Evolutionary conservation across 2,113 vertebrate species (phyloP).

Genomic region (Lutjanus erythropterus): DNA sequence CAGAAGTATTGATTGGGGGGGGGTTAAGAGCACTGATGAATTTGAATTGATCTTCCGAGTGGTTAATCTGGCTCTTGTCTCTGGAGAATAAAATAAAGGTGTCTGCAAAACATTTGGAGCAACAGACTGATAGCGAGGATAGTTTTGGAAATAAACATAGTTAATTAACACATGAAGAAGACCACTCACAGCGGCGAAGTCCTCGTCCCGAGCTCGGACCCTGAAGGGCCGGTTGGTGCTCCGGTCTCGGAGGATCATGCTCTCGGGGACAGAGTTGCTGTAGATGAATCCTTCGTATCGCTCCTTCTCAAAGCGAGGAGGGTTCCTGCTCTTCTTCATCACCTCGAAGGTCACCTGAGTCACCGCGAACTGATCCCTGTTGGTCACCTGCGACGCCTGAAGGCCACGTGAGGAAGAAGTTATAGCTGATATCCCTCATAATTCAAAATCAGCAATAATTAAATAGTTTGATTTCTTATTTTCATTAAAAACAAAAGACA

Average conservation of each 20-base stretch:
- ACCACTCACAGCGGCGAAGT: slow-evolving; percentile 81
- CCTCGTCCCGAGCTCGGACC: slow-evolving; percentile 82
- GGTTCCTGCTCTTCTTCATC: slow-evolving; percentile 84
- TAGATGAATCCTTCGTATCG: slow-evolving; percentile 81
- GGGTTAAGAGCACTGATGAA: too few relatives aligned
- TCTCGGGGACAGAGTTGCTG: slow-evolving; percentile 79
- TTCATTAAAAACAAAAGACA: not conserved
- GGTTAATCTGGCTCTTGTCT: too few relatives aligned
- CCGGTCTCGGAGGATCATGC: slow-evolving; percentile 86
- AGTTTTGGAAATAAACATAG: not conserved
- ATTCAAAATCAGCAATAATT: too few relatives aligned
- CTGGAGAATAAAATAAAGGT: too few relatives aligned
- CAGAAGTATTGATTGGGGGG: too few relatives aligned
- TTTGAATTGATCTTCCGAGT: too few relatives aligned
- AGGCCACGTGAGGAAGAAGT: too few relatives aligned
- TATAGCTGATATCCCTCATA: too few relatives aligned
- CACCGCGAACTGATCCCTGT: slow-evolving; percentile 86
- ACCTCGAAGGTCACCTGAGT: slow-evolving; percentile 86
- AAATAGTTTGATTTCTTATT: not conserved
- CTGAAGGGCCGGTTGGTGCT: slow-evolving; percentile 82
- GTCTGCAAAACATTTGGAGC: not conserved
- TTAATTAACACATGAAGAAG: not conserved
- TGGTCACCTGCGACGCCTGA: slow-evolving; percentile 88
- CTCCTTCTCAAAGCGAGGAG: slow-evolving; percentile 84
- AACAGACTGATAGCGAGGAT: not conserved